Conservation (phyloP, 2,113 vertebrate species). For the Epinephelus moara region DNA sequence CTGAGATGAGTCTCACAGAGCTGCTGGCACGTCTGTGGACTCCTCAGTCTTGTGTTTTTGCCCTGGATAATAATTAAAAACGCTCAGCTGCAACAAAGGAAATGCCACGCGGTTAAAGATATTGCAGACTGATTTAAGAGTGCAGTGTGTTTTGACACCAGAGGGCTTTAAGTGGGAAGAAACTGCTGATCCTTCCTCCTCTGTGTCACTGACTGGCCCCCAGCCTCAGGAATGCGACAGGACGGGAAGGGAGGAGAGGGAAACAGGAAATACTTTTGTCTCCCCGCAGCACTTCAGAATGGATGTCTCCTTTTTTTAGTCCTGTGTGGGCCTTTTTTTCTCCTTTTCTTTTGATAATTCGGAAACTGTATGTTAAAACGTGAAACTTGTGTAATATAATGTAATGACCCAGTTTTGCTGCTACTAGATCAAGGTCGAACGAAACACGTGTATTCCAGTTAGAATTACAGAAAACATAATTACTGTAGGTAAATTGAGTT, state of each 20-base stretch:
- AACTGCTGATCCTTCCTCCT: slow-evolving; percentile 78
- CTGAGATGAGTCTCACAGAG: background rate
- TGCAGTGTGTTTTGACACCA: slow-evolving; percentile 56
- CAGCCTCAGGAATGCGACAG: slow-evolving; percentile 72
- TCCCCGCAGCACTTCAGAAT: slow-evolving; percentile 62
- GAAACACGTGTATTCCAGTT: slow-evolving; percentile 20
- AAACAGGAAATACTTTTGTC: slow-evolving; percentile 81
- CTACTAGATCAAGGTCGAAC: slow-evolving; percentile 49
- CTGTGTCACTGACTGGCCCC: slow-evolving; percentile 62
- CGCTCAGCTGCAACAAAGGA: slow-evolving; percentile 53
- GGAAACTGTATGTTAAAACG: slow-evolving; percentile 46
- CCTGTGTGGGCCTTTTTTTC: slow-evolving; percentile 58
- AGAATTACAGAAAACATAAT: slow-evolving; percentile 55
- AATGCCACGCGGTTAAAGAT: slow-evolving; percentile 61
- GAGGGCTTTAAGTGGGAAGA: slow-evolving; percentile 58
- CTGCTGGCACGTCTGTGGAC: background rate
- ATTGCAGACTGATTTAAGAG: slow-evolving; percentile 41
- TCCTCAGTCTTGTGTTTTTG: background rate
- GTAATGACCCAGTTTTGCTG: slow-evolving; percentile 41
- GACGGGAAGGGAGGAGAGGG: slow-evolving; percentile 70
- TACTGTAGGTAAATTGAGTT: slow-evolving; percentile 52
- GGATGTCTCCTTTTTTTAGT: slow-evolving; percentile 48
- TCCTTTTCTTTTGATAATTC: slow-evolving; percentile 7
- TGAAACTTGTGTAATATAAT: slow-evolving; percentile 26
- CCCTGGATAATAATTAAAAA: slow-evolving; percentile 51